Evolutionary conservation across 2,113 vertebrate species (phyloP), one percentile per base, ranked within the genome.

Genomic region (Argyrosomus japonicus): DNA sequence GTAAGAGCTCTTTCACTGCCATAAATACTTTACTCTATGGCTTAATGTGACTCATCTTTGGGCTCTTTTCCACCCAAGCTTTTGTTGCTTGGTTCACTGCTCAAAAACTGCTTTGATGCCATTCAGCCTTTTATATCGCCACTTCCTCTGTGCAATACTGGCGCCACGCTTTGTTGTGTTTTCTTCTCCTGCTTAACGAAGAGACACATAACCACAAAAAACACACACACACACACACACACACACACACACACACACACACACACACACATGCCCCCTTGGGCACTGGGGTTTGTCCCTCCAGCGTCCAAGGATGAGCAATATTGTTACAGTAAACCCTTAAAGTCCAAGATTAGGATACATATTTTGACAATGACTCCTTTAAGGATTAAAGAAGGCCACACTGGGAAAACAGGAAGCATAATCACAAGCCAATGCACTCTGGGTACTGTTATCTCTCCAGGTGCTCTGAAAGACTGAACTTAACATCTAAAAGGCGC

Each of bases 81-180:
- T 93, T 95, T 93, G 92, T 93, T 93, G 89, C 87, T 19, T 70
- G 83, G 82, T 90, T 91, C 87, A 70, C 82, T 86, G 89, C 91
- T 85, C 75, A 83, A 76, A 90, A 86, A 90, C 79, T 19, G 62
- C 95, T 96, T 96, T 95, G 95, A 95, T 95, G 94, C 91, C 89
- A 93, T 95, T 95, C 93, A 95, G 90, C 81, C 92, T 93, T 94
- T 94, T 92, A 94, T 91, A 87, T 84, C 32, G 47, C 89, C 88
- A 92, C 91, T 95, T 95, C 95, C 95, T 95, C 83, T 91, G 87
- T 85, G 88, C 89, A 74, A 84, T 82, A 79, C 87, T 90, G 92
- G 89, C 87, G 88, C 89, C 90, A 67, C 5, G 81, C 92, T 94
- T 92, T 95, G 89, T 93, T 93, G 91, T 87, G 88, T 84, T 91